These are phyloP conservation scores for Bothrops jararaca DNA, from an alignment of 2,113 vertebrate genomes.

Conservation along the genomic window DNA sequence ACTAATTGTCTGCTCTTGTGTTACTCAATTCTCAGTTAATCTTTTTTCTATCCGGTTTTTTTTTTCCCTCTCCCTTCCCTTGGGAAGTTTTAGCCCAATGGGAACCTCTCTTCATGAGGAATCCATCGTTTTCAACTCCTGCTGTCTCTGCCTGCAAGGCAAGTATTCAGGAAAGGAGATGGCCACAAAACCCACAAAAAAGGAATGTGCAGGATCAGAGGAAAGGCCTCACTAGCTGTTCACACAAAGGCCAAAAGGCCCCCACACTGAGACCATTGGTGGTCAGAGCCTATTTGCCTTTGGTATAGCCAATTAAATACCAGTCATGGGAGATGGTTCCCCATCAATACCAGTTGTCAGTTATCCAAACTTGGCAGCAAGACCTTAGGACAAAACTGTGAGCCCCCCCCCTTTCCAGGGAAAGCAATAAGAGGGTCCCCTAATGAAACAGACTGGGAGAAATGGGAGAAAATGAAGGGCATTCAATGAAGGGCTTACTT, in stretches of 20 bases:
- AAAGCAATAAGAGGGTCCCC: not conserved
- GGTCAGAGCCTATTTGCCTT: not conserved
- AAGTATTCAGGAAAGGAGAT: not conserved
- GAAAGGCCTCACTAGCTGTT: not conserved
- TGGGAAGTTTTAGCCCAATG: not conserved
- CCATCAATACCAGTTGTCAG: not conserved
- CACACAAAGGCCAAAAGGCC: not conserved
- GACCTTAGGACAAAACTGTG: not conserved
- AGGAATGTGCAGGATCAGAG: not conserved
- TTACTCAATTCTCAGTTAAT: not conserved
- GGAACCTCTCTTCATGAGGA: not conserved
- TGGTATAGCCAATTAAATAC: not conserved
- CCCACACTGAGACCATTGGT: not conserved
- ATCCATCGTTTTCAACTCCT: not conserved
- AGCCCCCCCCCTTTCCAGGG: not conserved
- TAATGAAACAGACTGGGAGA: not conserved
- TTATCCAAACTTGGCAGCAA: not conserved
- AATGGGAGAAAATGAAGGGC: not conserved
- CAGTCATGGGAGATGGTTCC: not conserved
- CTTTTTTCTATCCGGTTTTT: not conserved
- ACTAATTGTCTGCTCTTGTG: not conserved
- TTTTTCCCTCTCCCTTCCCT: not conserved
- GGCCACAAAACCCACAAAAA: not conserved
- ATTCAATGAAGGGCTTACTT: not conserved
- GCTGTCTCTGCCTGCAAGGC: not conserved